phyloP scores from a whole-genome alignment of 2,888 invertebrate genomes.

The Machimus atricapillus region DNA sequence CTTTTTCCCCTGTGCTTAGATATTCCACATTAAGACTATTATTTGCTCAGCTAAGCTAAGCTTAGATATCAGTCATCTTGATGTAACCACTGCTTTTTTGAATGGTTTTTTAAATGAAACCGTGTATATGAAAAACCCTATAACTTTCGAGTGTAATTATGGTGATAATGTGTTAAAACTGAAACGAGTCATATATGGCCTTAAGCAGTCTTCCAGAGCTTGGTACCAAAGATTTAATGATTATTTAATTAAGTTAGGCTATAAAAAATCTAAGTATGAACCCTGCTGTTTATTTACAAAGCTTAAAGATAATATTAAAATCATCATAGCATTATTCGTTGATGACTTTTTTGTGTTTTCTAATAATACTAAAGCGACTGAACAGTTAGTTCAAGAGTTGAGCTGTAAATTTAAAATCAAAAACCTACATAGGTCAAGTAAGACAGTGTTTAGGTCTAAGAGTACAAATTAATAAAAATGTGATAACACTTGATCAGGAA shows the following conservation, averaged over 20 bases:
- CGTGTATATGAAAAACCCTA: slow-evolving; percentile 35
- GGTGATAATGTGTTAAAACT: slow-evolving; percentile 21
- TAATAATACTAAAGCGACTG: neutral
- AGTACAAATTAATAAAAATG: neutral
- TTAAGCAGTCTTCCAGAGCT: slow-evolving; percentile 37
- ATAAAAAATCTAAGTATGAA: slow-evolving; percentile 2
- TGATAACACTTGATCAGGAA: slow-evolving; percentile 9
- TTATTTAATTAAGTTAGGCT: neutral
- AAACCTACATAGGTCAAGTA: slow-evolving; percentile 3
- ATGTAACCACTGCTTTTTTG: slow-evolving; percentile 35
- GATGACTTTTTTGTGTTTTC: slow-evolving; percentile 9
- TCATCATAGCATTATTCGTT: neutral
- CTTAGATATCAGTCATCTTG: slow-evolving; percentile 36
- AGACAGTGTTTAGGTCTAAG: neutral
- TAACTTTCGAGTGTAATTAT: neutral
- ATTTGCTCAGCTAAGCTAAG: slow-evolving; percentile 32
- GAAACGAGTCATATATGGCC: slow-evolving; percentile 30
- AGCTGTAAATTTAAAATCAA: slow-evolving; percentile 1
- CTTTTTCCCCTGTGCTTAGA: slow-evolving; percentile 28
- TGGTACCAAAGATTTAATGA: slow-evolving; percentile 25
- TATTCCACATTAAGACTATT: slow-evolving; percentile 36
- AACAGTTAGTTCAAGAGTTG: neutral
- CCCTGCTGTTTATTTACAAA: slow-evolving; percentile 30
- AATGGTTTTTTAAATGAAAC: slow-evolving; percentile 39
- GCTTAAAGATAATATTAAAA: neutral